Evolutionary conservation across 2,888 invertebrate genomes (phyloP).

Genomic region (Steromphala cineraria): DNA sequence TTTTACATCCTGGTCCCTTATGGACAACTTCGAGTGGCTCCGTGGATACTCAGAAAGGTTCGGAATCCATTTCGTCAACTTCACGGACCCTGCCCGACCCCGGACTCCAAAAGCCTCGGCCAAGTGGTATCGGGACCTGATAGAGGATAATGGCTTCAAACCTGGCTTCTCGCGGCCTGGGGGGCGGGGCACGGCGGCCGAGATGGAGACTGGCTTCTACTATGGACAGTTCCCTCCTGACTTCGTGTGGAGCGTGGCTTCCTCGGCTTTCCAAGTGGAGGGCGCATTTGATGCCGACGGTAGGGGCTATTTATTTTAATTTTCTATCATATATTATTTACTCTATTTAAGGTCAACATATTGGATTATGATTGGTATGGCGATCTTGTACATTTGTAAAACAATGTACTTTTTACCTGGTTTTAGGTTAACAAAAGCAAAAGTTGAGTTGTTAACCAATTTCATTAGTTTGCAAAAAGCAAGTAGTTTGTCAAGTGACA

Average conservation of each 20-base stretch:
- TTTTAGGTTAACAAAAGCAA: no score
- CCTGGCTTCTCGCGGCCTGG: conserved; percentile 38
- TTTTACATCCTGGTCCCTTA: conserved; percentile 86
- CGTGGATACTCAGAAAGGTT: conserved; percentile 83
- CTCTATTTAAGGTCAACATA: no score
- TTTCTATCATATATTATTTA: no score
- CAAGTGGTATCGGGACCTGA: conserved; percentile 52
- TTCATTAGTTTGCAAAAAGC: no score
- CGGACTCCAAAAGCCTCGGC: conserved; percentile 82
- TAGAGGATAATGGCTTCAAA: conserved; percentile 47
- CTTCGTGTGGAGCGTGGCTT: neutral
- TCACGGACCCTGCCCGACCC: conserved; percentile 81
- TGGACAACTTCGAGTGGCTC: conserved; percentile 90
- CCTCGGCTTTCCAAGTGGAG: conserved; percentile 3
- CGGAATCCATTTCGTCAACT: conserved; percentile 85
- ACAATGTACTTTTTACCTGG: no score
- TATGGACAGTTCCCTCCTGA: conserved; percentile 54
- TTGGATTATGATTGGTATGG: no score
- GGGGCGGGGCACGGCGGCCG: conserved; percentile 34
- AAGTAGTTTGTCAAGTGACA: no score
- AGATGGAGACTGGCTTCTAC: conserved; percentile 36
- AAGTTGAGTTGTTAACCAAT: no score
- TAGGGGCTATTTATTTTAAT: no score
- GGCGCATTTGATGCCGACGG: neutral
- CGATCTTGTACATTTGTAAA: no score